Conservation (phyloP, 2,113 vertebrate genomes). For the Ramphastos sulfuratus region DNA sequence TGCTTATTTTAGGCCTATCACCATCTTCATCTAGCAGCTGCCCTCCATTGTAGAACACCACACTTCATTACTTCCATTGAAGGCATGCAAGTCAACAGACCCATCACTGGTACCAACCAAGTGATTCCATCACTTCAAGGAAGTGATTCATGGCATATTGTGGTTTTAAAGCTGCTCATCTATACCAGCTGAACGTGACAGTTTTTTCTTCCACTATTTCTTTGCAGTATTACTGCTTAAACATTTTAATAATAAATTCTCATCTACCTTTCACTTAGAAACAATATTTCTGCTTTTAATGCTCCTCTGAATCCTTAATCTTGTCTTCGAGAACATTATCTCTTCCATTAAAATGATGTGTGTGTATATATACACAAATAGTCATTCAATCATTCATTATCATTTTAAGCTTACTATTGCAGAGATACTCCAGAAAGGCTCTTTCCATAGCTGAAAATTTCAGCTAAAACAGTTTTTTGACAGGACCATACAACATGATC, state of each 20-base stretch:
- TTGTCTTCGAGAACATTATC: constrained; percentile 27
- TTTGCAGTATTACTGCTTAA: constrained; percentile 33
- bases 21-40: background rate
- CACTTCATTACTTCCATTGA: background rate
- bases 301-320: background rate
- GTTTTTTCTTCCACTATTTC: background rate
- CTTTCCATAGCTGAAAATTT: background rate
- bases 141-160: background rate
- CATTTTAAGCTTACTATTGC: background rate
- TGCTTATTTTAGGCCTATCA: background rate
- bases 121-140: background rate
- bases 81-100: background rate
- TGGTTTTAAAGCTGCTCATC: constrained; percentile 7
- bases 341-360: constrained; percentile 45
- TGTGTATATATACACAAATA: constrained; percentile 6
- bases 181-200: background rate
- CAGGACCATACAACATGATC: background rate
- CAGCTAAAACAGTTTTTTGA: background rate
- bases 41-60: background rate
- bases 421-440: background rate
- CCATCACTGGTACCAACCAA: background rate
- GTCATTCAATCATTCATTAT: background rate
- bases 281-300: constrained; percentile 49
- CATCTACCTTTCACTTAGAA: constrained; percentile 22
- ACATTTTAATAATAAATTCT: constrained; percentile 33